Base-by-base conservation (phyloP, 2,797 vertebrate species). In the Smutsia temminckii region DNA sequence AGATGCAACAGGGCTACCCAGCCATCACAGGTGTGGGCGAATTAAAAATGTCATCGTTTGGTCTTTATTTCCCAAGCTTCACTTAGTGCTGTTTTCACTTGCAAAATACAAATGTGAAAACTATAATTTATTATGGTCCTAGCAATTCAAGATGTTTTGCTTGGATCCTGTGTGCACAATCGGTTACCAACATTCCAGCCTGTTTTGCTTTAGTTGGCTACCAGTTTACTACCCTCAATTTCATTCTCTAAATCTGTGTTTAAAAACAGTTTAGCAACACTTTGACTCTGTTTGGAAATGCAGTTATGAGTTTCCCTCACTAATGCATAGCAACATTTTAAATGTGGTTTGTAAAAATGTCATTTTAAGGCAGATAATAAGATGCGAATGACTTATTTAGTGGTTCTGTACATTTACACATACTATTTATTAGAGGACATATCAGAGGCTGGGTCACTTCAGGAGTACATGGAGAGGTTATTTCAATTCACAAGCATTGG, bases 101-200 rank as follows among this genome's bases (percentile, higher is more conserved):
- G 98, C 95, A 98, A 98, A 98, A 98, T 94, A 98, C 97, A 98
- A 98, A 98, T 97, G 98, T 98, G 98, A 98, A 98, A 98, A 98
- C 97, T 98, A 79, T 98, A 98, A 99, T 98, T 98, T 98, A 98
- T 98, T 98, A 98, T 91, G 96, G 97, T 97, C 96, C 98, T 94
- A 98, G 98, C 98, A 98, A 98, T 98, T 98, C 98, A 98, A 98
- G 98, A 98, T 98, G 98, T 98, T 98, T 98, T 98, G 95, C 98
- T 99, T 99, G 98, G 98, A 98, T 97, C 96, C 94, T 89, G 80
- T 71, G 93, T 93, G 95, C 91, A 93, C 93, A 96, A 78, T 97
- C 40, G 97, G 98, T 98, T 98, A 98, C 97, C 97, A 97, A 96
- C 97, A 98, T 98, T 98, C 98, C 98, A 98, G 97, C 37, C 95